These are phyloP conservation scores for Myanophis thanlyinensis DNA, from an alignment of 2,113 vertebrate species.

Conservation along the genomic window DNA sequence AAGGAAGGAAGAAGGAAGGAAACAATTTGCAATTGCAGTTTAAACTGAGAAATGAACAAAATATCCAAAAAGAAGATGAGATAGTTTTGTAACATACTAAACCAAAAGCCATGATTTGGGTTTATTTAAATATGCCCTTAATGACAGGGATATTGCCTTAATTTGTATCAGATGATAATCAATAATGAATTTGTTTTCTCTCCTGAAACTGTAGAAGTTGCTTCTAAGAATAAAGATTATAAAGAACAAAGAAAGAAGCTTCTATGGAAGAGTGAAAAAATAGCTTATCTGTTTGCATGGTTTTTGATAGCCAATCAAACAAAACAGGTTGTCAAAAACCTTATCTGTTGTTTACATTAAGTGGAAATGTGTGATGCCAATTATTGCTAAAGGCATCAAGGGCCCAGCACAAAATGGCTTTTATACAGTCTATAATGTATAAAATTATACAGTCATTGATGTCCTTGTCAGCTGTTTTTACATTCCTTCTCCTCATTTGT, in stretches of 20 bases:
- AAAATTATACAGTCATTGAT: too few relatives aligned
- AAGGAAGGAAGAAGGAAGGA: too few relatives aligned
- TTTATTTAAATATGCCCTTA: too few relatives aligned
- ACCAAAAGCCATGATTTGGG: too few relatives aligned
- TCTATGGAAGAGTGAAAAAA: neutral
- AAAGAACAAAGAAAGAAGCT: neutral
- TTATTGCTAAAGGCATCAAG: neutral
- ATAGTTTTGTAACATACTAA: neutral
- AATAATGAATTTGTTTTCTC: neutral
- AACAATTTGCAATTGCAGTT: neutral
- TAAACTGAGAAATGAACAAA: neutral
- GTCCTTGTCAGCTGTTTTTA: neutral
- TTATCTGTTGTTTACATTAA: neutral
- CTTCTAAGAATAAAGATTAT: neutral
- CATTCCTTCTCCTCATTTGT: neutral
- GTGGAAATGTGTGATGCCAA: neutral
- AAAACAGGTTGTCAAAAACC: neutral
- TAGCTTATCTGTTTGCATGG: neutral
- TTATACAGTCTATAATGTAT: neutral
- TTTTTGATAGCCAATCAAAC: neutral
- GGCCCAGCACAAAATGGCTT: neutral
- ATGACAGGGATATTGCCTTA: neutral
- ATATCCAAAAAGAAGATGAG: neutral
- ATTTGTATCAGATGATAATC: neutral
- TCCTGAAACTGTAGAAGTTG: neutral